Base-by-base conservation (phyloP, 2,888 invertebrate species). In the Thera obeliscata region DNA sequence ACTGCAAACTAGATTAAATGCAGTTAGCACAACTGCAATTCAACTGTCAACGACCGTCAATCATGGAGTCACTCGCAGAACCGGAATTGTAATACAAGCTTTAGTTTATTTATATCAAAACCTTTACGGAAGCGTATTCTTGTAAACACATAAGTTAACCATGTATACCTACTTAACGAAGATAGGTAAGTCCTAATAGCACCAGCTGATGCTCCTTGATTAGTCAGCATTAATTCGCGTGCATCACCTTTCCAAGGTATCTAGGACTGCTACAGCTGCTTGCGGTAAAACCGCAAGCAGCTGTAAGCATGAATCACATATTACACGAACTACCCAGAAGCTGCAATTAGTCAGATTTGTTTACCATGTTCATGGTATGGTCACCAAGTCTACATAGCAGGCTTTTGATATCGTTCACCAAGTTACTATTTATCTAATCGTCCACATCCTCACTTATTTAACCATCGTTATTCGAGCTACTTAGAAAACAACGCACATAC, bases 301-400 rank as follows among this genome's bases (percentile, higher is more conserved):
- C n/a, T 38, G 41, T 7, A 41, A 7, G 5, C 1, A 72, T 87
- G 85, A 88, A 76, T 86, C 86, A 85, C 36, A 57, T 36, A 5
- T 52, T 49, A 38, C 7, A 43, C 43, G 57, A 43, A 63, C 67
- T 52, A 68, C 75, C 77, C 22, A 55, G 55, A 33, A 55, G 7
- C 48, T 33, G 1, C 5, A 2, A 54, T 54, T 33, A 54, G 54
- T 54, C 54, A 33, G 33, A 55, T 55, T 55, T 55, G 36, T 55
- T 55, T 55, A 38, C 55, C 5, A 38, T 55, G 36, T 55, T 36
- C 38, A 36, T n/a, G 35, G 35, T 9, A 46, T 46, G 43, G 9
- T 46, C 43, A 46, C 43, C 41, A 41, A 41, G 22, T 41, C 41
- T 41, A 41, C 6, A 41, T 41, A 41, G 7, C 41, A 41, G 41